Evolutionary conservation across 2,888 invertebrate species (phyloP).

Genomic region (Halictus ligatus): DNA sequence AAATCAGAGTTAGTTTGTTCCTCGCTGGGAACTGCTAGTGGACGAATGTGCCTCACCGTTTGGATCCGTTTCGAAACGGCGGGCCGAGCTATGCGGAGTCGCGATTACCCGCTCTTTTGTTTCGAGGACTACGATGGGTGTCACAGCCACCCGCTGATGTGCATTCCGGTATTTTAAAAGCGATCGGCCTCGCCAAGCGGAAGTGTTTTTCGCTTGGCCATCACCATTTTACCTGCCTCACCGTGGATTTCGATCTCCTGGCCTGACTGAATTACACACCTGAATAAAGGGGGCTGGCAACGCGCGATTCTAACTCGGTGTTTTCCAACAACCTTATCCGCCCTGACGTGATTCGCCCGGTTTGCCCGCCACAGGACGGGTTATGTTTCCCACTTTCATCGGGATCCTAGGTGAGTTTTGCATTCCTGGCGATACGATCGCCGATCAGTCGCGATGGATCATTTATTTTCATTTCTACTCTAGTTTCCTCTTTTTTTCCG

Average conservation of each 20-base stretch:
- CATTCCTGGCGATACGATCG: not conserved
- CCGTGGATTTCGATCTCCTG: conserved; percentile 18
- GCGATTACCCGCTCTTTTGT: conserved; percentile 60
- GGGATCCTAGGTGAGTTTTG: conserved; percentile 89
- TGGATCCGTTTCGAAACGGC: conserved; percentile 31
- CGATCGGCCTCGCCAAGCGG: conserved; percentile 56
- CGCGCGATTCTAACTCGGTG: conserved; percentile 40
- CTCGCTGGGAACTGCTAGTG: conserved; percentile 37
- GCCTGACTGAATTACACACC: conserved; percentile 13
- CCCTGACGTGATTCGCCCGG: conserved; percentile 70
- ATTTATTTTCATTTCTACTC: conserved; percentile 14
- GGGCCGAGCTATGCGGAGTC: conserved; percentile 65
- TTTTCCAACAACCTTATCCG: conserved; percentile 56
- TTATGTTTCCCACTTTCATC: conserved; percentile 90
- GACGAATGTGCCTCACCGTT: conserved; percentile 49
- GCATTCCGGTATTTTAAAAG: conserved; percentile 60
- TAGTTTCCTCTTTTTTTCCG: conserved; percentile 14
- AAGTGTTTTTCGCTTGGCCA: conserved; percentile 60
- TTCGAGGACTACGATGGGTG: conserved; percentile 56
- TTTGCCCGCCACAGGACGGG: conserved; percentile 84
- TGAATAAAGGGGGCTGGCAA: conserved; percentile 5
- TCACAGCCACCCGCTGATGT: conserved; percentile 62
- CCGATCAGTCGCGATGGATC: not conserved
- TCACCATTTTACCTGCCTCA: conserved; percentile 25
- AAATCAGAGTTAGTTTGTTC: conserved; percentile 57